Base-by-base conservation (phyloP, 2,797 vertebrate species). In the Chanos chanos region DNA sequence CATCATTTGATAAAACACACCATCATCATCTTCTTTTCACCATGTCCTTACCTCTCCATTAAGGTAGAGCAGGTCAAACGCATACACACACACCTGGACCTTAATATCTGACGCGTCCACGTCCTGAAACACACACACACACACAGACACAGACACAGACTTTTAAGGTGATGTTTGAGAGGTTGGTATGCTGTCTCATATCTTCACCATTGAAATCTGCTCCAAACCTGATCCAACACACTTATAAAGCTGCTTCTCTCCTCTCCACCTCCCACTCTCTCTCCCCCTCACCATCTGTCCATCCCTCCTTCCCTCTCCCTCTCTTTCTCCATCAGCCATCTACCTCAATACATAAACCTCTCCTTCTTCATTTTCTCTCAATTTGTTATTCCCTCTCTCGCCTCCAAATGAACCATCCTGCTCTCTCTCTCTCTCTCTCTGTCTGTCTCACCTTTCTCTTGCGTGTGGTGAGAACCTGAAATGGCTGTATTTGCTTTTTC, bases 21-120 rank as follows among this genome's bases (percentile, higher is more conserved):
- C 73, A 50, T 48, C 45, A 63, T 61, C 62, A 34, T 44, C 44
- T n/a, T n/a, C n/a, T n/a, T n/a, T n/a, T n/a, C n/a, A 61, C 25
- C 2, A 0, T 37, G 45, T 16, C 27, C 89, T 91, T 76, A 95
- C 94, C 89, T 94, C 86, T 62, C 94, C 94, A 0, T 95, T 95
- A 43, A 95, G 86, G 74, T 91, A 96, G 41, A 96, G 90, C 63
- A 97, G 88, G 81, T 95, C 94, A 1, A 97, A 96, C 72, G 94
- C 94, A 0, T 95, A 96, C 16, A 97, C 80, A 12, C 94, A 97
- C 68, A 97, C 94, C 69, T 97, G 94, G 63, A 96, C 94, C 80
- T 92, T 92, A 78, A 96, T 95, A 59, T 94, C 92, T 0, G 92
- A 84, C 0, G 92, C 90, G 1, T 94, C 92, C 33, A 95, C 94